Evolutionary conservation across 2,888 invertebrate genomes (phyloP), one percentile per base, ranked within the genome.

Genomic region (Metellina segmentata): DNA sequence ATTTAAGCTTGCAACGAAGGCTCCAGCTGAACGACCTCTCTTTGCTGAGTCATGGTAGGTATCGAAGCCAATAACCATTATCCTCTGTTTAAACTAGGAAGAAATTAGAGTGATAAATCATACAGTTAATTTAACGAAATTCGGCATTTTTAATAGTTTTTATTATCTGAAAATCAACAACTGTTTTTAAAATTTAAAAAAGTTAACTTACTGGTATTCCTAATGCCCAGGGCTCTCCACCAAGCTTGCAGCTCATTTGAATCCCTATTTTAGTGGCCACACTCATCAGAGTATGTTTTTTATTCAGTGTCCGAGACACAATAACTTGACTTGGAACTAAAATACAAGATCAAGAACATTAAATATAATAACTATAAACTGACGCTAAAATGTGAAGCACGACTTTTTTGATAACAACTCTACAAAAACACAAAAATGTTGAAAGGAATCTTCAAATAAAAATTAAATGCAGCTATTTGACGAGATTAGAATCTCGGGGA

Each of bases 261-360:
- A 99, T 97, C 0, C 97, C 97, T 0, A 99, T 96, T 95, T 99
- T 99, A 0, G 98, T 98, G 0, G 97, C 98, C 75, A 99, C 97
- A 0, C 97, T 97, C 96, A 97, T 96, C 93, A 95, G 94, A 94
- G 94, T 95, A 82, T 95, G 94, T 94, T 96, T 97, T 93, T 96
- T 95, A 0, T 95, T 95, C 93, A 97, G 94, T 86, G 96, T 97
- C 71, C 96, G 96, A 0, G 92, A 94, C 92, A 95, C 94, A 13
- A 95, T 94, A 93, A 95, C 94, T 94, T 96, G 95, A 94, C 95
- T 95, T 0, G 96, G 95, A 8, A 96, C 95, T 95, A 94, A n/a
- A 94, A 94, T 86, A 77, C 19, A 85, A 93, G 48, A 71, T 16
- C 1, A 19, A 72, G 16, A 2, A 16, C 61, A 61, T 61, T 61